phyloP scores from a whole-genome alignment of 2,888 invertebrate genomes.

The Drosophila helvetica region DNA sequence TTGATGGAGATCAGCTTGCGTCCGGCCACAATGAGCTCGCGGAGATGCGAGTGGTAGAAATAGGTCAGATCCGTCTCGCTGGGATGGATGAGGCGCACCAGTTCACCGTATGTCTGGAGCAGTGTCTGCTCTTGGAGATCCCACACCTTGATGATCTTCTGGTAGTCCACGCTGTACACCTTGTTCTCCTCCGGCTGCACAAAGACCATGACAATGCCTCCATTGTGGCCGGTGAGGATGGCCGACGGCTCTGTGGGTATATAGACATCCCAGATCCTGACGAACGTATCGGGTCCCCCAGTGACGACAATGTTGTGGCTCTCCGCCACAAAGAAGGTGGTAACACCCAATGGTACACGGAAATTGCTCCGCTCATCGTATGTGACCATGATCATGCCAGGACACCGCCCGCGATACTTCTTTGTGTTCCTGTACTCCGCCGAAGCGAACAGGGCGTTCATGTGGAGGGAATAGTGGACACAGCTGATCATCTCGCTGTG shows the following conservation, averaged over 20 bases:
- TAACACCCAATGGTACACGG: slow-evolving; percentile 85
- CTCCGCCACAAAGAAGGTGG: slow-evolving; percentile 87
- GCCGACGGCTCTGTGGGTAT: slow-evolving; percentile 88
- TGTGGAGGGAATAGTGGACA: slow-evolving; percentile 87
- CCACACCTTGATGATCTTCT: slow-evolving; percentile 91
- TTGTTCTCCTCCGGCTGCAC: slow-evolving; percentile 88
- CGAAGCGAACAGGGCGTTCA: slow-evolving; percentile 89
- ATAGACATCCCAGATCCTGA: slow-evolving; percentile 92
- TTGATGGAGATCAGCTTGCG: slow-evolving; percentile 87
- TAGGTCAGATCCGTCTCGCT: slow-evolving; percentile 86
- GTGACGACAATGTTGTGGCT: slow-evolving; percentile 87
- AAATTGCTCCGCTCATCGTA: slow-evolving; percentile 76
- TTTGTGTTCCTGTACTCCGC: slow-evolving; percentile 85
- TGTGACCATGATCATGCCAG: slow-evolving; percentile 73
- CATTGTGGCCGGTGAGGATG: slow-evolving; percentile 88
- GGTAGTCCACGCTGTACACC: slow-evolving; percentile 89
- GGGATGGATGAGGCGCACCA: slow-evolving; percentile 87
- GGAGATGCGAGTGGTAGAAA: slow-evolving; percentile 88
- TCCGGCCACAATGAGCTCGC: slow-evolving; percentile 88
- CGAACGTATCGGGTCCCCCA: slow-evolving; percentile 90
- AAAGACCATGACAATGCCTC: slow-evolving; percentile 88
- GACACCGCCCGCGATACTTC: slow-evolving; percentile 80
- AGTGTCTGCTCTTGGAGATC: slow-evolving; percentile 88
- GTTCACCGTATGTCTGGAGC: slow-evolving; percentile 88
- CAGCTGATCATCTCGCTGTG: slow-evolving; percentile 89